Percentiles rank a stretch among this genome's conserved stretches.
phyloP scores from a whole-genome alignment of 2,888 invertebrate genomes.

The Rhagophthalmus giganteus region DNA sequence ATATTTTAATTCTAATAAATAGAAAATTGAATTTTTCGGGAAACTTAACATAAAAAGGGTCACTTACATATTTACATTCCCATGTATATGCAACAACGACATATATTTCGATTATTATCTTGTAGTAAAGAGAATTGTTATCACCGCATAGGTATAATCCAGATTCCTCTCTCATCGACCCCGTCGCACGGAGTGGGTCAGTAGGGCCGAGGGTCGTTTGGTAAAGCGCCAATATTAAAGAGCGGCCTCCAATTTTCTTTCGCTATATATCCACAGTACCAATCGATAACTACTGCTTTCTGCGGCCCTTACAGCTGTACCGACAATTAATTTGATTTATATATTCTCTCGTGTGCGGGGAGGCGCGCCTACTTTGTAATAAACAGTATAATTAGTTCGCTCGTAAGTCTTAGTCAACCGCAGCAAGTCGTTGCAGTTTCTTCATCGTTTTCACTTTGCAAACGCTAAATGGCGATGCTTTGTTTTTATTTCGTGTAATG shows the following conservation, averaged over 20 bases:
- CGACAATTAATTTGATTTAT: conserved; percentile 31
- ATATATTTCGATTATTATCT: no score
- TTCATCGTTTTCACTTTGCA: not conserved
- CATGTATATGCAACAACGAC: no score
- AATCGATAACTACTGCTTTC: conserved; percentile 30
- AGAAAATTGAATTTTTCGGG: not conserved
- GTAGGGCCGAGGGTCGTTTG: conserved; percentile 29
- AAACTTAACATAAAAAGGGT: no score
- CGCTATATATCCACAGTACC: conserved; percentile 13
- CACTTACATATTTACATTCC: no score
- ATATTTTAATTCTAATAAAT: not conserved
- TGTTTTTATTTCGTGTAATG: conserved; percentile 3
- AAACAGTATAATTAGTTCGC: conserved; percentile 18
- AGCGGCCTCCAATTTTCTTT: conserved; percentile 27
- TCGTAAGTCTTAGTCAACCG: conserved; percentile 7
- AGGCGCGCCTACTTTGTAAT: conserved; percentile 14
- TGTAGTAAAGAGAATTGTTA: conserved; percentile 15
- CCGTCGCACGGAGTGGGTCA: conserved; percentile 29
- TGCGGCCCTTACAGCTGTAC: conserved; percentile 29
- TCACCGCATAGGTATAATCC: conserved; percentile 14
- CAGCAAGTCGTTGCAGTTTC: conserved; percentile 4
- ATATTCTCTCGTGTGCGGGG: conserved; percentile 10
- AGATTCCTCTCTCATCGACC: conserved; percentile 24
- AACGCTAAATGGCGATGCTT: no score
- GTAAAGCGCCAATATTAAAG: conserved; percentile 28